phyloP scores from a whole-genome alignment of 2,797 vertebrate genomes.

The Nyctibius grandis region DNA sequence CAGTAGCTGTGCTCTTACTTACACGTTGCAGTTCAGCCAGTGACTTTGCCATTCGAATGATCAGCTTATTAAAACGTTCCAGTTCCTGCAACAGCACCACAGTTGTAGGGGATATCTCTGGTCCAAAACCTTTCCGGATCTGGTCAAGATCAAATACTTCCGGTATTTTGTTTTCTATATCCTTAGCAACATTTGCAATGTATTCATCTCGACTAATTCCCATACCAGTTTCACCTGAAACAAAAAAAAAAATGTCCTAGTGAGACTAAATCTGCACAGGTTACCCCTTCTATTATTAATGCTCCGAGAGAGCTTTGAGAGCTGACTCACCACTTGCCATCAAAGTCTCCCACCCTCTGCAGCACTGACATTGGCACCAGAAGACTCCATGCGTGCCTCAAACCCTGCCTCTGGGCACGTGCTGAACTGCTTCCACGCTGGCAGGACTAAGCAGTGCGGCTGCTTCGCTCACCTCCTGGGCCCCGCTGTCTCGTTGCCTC shows the following conservation, averaged over 20 bases:
- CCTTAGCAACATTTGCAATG: constrained; percentile 86
- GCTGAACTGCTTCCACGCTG: background rate
- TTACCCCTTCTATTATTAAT: background rate
- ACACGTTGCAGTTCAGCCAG: constrained; percentile 89
- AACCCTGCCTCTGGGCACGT: background rate
- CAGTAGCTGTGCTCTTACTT: background rate
- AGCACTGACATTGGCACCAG: background rate
- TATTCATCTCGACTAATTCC: constrained; percentile 88
- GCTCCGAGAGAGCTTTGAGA: background rate
- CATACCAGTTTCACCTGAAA: constrained; percentile 83
- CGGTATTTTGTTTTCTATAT: constrained; percentile 91
- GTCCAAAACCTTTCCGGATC: constrained; percentile 80
- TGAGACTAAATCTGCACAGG: background rate
- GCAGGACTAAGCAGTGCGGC: background rate
- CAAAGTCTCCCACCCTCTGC: background rate
- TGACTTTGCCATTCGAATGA: constrained; percentile 81
- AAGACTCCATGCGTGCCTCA: background rate
- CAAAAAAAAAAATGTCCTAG: background rate
- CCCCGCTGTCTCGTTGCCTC: background rate
- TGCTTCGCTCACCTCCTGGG: background rate
- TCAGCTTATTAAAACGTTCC: constrained; percentile 89
- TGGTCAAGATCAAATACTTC: constrained; percentile 83
- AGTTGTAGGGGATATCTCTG: constrained; percentile 79
- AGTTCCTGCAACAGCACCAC: constrained; percentile 95
- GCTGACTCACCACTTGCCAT: background rate